These are phyloP conservation scores for Drosophila albomicans DNA, from an alignment of 1,140 invertebrate genomes.

Conservation along the genomic window DNA sequence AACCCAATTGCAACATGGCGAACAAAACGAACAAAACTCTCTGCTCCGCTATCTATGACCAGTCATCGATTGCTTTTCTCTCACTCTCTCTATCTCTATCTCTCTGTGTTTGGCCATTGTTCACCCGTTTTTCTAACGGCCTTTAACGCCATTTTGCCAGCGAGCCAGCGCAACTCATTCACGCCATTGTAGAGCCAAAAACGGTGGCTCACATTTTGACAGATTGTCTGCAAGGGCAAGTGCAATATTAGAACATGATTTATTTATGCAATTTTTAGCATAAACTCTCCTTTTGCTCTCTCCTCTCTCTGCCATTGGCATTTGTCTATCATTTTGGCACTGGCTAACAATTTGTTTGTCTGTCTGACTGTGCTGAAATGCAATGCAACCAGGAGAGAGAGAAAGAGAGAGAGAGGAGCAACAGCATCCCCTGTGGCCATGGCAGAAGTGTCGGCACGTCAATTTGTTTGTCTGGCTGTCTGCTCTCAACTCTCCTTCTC, in stretches of 20 bases:
- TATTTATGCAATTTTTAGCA: constrained; percentile 84
- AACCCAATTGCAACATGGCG: constrained; percentile 15
- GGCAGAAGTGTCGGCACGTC: constrained; percentile 75
- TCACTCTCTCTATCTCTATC: too few species aligned
- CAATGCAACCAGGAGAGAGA: background rate
- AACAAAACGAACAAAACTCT: constrained; percentile 14
- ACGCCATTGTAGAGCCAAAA: constrained; percentile 40
- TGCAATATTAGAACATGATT: constrained; percentile 84
- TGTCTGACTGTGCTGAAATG: constrained; percentile 42
- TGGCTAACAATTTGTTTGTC: constrained; percentile 69
- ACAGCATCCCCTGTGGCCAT: constrained; percentile 27
- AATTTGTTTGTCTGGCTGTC: constrained; percentile 74
- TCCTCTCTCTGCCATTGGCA: constrained; percentile 50
- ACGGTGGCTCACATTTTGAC: constrained; percentile 59
- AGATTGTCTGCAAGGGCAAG: constrained; percentile 79
- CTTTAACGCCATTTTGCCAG: constrained; percentile 77
- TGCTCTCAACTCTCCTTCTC: constrained; percentile 12
- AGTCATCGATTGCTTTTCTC: constrained; percentile 72
- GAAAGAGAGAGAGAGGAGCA: background rate
- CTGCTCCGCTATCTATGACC: constrained; percentile 69
- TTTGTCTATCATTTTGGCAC: constrained; percentile 76
- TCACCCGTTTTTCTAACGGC: constrained; percentile 51
- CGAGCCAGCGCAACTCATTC: constrained; percentile 60
- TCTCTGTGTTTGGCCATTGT: constrained; percentile 30
- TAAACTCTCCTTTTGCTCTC: constrained; percentile 37